A percentile compares a stretch with the other conserved stretches of the same genome.
Evolutionary conservation across 2,888 invertebrate genomes (phyloP).

Genomic region (Lysandra bellargus): DNA sequence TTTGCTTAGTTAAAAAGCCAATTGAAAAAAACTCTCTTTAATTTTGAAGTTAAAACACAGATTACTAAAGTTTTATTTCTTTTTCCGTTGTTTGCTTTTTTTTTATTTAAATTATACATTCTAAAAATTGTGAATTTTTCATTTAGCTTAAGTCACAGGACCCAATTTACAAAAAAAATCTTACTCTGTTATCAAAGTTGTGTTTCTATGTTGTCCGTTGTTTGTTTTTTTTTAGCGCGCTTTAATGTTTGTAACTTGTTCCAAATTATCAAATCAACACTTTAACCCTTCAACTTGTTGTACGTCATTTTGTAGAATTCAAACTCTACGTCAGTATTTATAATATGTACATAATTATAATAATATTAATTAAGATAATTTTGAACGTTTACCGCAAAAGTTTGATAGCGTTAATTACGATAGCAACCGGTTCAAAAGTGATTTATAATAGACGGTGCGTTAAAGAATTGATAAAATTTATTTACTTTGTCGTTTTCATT

Average conservation of each 20-base stretch:
- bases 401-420: background rate
- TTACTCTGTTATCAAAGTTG: background rate
- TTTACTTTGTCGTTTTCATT: background rate
- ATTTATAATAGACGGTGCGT: background rate
- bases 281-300: background rate
- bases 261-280: background rate
- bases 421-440: constrained; percentile 1
- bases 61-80: no score
- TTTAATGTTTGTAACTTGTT: background rate
- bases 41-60: no score
- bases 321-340: background rate
- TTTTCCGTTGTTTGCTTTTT: no score
- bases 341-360: background rate
- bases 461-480: background rate
- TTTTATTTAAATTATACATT: no score
- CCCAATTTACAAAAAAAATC: background rate
- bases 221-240: background rate
- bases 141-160: no score
- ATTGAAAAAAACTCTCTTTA: no score
- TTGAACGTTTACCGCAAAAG: background rate
- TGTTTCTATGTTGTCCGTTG: background rate
- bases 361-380: background rate
- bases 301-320: background rate
- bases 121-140: no score
- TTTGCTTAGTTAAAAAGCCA: background rate